These are phyloP conservation scores for Nebria salina DNA, from an alignment of 2,888 invertebrate species.

Conservation along the genomic window DNA sequence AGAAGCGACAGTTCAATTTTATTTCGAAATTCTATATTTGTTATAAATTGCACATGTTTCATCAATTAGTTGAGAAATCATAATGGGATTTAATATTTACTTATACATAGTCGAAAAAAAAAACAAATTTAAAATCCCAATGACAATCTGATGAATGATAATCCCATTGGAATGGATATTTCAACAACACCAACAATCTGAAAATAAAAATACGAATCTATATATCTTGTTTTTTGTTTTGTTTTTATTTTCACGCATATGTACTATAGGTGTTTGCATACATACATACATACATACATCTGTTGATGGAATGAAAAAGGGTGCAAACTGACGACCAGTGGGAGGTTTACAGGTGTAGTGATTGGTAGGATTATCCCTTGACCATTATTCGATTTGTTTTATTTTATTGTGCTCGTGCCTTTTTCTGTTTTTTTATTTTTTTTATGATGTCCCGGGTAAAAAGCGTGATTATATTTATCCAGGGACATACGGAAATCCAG, in stretches of 20 bases:
- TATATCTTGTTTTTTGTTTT: too few species aligned
- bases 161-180: too few species aligned
- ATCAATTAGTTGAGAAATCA: too few species aligned
- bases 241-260: neutral
- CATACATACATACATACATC: neutral
- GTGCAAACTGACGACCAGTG: neutral
- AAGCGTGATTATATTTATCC: conserved; percentile 39
- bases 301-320: neutral
- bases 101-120: too few species aligned
- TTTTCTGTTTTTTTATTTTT: conserved; percentile 11
- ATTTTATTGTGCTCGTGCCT: conserved; percentile 9
- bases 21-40: too few species aligned
- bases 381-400: conserved; percentile 33
- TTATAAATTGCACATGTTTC: too few species aligned
- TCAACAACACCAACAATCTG: too few species aligned
- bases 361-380: conserved; percentile 39
- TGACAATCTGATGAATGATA: too few species aligned
- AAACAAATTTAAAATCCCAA: too few species aligned
- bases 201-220: too few species aligned
- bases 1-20: too few species aligned
- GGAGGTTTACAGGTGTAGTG: conserved; percentile 24
- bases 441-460: conserved; percentile 37
- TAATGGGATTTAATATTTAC: too few species aligned
- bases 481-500: conserved; percentile 26
- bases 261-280: neutral